Evolutionary conservation across 2,888 invertebrate genomes (phyloP), one percentile per base, ranked within the genome.

Genomic region (Eulithis testata): DNA sequence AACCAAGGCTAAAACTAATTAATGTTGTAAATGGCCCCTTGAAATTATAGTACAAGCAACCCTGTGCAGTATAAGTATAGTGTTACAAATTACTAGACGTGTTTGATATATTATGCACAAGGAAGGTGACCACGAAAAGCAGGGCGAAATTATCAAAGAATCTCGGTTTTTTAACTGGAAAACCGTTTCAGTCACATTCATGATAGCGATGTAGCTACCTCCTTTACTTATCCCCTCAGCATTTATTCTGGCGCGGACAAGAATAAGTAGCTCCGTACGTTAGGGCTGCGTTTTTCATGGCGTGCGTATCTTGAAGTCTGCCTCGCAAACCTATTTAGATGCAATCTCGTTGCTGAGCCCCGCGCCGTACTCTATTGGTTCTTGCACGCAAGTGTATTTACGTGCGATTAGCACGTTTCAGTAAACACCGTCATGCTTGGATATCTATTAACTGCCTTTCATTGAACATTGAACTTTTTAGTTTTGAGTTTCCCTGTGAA

Each of bases 311-410:
- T 76, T 75, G 68, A 72, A 76, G 76, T 77, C 73, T 73, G 75
- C 74, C 75, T 76, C 74, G 75, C 78, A 77, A 81, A 82, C 75
- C 85, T 81, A 87, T 88, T 87, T 80, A 88, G 85, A 88, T 87
- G 82, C 83, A 82, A 87, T 88, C 86, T 80, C 63, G 63, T 66
- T 77, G 74, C 37, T 52, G 58, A 14, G 67, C 60, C 68, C 61
- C 60, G 68, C 60, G 69, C 61, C 60, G 68, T 79, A 76, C 76
- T 81, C 78, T 83, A 84, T 82, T 84, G 81, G 71, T 68, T 67
- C 57, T 62, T 72, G 78, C 85, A 84, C 82, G 85, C 82, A 76
- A 84, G 63, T 71, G 67, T 67, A 59, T 69, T 76, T 72, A 72
- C 69, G 73, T 69, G 69, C 70, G 70, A 76, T 76, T 76, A 74